Evolutionary conservation across 2,888 invertebrate genomes (phyloP), one percentile per base, ranked within the genome.

Genomic region (Netelia fuscicornis): DNA sequence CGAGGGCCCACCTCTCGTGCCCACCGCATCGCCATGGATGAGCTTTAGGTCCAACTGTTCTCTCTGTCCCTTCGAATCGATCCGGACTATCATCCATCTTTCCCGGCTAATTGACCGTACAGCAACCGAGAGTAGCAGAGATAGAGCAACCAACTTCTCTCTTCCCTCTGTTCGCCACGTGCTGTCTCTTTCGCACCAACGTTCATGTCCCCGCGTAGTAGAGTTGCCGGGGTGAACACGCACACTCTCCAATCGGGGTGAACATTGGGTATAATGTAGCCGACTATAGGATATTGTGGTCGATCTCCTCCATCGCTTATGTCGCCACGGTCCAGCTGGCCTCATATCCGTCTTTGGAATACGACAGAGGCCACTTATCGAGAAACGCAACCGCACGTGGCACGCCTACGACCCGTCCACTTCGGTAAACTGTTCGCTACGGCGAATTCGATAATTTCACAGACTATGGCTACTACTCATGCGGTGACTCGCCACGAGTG

Each of bases 51-150:
- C 71, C 60, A 60, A 75, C 78, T 78, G 62, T 37, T 37, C 37
- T 37, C 48, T 79, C 68, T 65, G 62, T 76, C 79, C 76, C 79
- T 76, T 67, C 82, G 75, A 76, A 82, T 80, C 77, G 82, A 82
- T 85, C 65, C 42, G 17, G 74, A 79, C 84, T 82, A 82, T 85
- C 84, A 85, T 85, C 84, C 81, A 85, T 85, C 84, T 85, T 83
- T 85, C 75, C 71, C 67, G 79, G 85, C 85, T 85, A 85, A 85
- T 85, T 85, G 85, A 85, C 79, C 82, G 82, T 85, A 76, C 82
- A 75, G 71, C 85, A 72, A 48, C 68, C 78, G 74, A 84, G 79
- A 82, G 75, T 23, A 52, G 44, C 58, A 25, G 52, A 70, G 70
- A 70, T 52, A 42, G 77, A 77, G 62, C 76, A 56, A 37, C 65